phyloP scores from a whole-genome alignment of 1,140 invertebrate species.

The Dufourea novaeangliae region DNA sequence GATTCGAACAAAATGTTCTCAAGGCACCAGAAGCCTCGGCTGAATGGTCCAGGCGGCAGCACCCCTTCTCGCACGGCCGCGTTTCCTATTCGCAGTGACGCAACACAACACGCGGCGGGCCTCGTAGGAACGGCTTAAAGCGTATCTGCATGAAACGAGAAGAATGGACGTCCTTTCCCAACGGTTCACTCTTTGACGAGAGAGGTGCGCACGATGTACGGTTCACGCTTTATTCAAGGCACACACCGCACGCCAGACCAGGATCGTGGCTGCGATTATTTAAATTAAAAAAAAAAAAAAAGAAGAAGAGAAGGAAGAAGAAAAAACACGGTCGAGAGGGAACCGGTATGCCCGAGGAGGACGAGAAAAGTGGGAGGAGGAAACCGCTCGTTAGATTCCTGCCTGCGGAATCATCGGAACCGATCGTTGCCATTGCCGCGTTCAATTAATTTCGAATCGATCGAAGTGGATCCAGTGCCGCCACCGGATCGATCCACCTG shows the following conservation, averaged over 20 bases:
- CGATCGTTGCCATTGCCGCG: background rate
- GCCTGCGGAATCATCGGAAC: background rate
- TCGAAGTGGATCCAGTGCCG: background rate
- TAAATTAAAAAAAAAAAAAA: too few relatives aligned
- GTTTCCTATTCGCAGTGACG: conserved; percentile 34
- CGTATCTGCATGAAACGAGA: conserved; percentile 44
- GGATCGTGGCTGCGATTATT: conserved; percentile 25
- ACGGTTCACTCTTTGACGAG: conserved; percentile 48
- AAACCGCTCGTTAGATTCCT: background rate
- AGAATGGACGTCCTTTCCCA: conserved; percentile 50
- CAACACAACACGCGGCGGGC: conserved; percentile 3
- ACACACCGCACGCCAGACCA: background rate
- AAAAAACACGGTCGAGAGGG: background rate
- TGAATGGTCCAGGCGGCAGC: conserved; percentile 35
- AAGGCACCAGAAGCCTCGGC: conserved; percentile 12
- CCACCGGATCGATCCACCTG: too few relatives aligned
- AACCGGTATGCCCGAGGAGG: background rate
- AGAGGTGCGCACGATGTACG: background rate
- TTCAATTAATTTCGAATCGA: background rate
- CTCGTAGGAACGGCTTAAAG: conserved; percentile 32
- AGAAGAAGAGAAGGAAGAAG: too few relatives aligned
- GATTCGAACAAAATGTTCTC: conserved; percentile 42
- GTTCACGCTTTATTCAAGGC: conserved; percentile 13
- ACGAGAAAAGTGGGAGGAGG: background rate
- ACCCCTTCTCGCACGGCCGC: conserved; percentile 20